phyloP scores from a whole-genome alignment of 2,888 invertebrate species.

The Phalera bucephala region DNA sequence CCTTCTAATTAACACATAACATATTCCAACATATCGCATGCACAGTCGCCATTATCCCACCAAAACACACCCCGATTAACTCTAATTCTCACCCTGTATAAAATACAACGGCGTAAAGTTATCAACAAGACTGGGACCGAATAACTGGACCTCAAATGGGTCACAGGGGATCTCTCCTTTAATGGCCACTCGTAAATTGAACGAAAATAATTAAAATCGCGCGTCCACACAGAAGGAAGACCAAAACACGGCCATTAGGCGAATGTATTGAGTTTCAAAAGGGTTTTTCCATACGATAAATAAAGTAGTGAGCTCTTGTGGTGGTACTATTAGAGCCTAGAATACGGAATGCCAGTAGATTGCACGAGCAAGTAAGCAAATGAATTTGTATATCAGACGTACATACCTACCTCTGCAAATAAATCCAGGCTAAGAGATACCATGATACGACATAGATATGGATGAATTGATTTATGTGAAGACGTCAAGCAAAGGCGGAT shows the following conservation, averaged over 20 bases:
- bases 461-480: too few relatives aligned
- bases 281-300: conserved; percentile 75
- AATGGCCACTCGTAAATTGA: conserved; percentile 82
- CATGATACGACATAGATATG: too few relatives aligned
- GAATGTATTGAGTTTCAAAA: conserved; percentile 63
- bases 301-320: conserved; percentile 57
- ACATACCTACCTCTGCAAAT: too few relatives aligned
- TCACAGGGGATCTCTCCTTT: conserved; percentile 73
- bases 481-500: too few relatives aligned
- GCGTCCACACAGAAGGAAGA: conserved; percentile 59
- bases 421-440: too few relatives aligned
- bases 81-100: conserved; percentile 65
- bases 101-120: conserved; percentile 74
- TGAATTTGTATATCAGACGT: too few relatives aligned
- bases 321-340: too few relatives aligned
- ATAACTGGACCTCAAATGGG: conserved; percentile 59
- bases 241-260: conserved; percentile 77
- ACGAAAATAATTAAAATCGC: conserved; percentile 82
- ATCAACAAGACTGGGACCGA: conserved; percentile 68
- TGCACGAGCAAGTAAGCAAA: too few relatives aligned
- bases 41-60: conserved; percentile 51
- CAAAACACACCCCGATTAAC: conserved; percentile 54
- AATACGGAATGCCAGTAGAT: too few relatives aligned
- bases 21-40: conserved; percentile 49
- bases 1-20: conserved; percentile 20